Percentiles rank a stretch among this genome's conserved stretches.
These are phyloP conservation scores for Tenebrio molitor DNA, from an alignment of 1,140 invertebrate genomes.

Conservation along the genomic window DNA sequence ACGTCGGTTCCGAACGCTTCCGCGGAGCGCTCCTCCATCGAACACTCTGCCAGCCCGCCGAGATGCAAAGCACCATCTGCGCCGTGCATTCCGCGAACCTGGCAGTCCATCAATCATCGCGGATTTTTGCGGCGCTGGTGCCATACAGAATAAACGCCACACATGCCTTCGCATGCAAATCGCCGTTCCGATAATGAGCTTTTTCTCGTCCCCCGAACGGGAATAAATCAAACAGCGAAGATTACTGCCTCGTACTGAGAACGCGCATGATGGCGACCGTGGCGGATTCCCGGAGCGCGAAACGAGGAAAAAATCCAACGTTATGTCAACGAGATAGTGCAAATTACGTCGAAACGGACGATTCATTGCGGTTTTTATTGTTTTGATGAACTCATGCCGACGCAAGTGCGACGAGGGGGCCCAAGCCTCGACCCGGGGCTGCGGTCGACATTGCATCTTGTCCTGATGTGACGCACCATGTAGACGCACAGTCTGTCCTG, in stretches of 20 bases:
- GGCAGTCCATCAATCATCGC: constrained; percentile 27
- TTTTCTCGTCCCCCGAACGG: not conserved
- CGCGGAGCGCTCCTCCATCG: too few relatives aligned
- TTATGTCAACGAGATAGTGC: constrained; percentile 23
- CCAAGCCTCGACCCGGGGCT: not conserved
- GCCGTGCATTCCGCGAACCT: not conserved
- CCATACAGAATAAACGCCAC: constrained; percentile 7
- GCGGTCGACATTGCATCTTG: constrained; percentile 12
- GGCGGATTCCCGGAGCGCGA: constrained; percentile 17
- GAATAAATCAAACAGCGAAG: constrained; percentile 31
- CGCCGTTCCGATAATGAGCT: constrained; percentile 16
- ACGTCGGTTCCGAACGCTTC: too few relatives aligned
- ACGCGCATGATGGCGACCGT: constrained; percentile 13
- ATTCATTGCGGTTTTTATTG: constrained; percentile 37
- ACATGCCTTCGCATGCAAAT: constrained; percentile 38
- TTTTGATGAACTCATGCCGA: constrained; percentile 21
- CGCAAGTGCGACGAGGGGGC: not conserved
- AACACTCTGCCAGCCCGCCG: too few relatives aligned
- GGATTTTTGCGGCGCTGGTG: constrained; percentile 11
- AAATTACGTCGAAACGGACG: constrained; percentile 24
- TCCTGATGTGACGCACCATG: constrained; percentile 1
- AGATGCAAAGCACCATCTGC: constrained; percentile 6
- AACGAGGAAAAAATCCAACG: constrained; percentile 22
- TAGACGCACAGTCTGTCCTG: constrained; percentile 10
- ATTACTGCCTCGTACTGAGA: constrained; percentile 19